Evolutionary conservation across 2,888 invertebrate species (phyloP).

Genomic region (Arrhopalites spinosus): DNA sequence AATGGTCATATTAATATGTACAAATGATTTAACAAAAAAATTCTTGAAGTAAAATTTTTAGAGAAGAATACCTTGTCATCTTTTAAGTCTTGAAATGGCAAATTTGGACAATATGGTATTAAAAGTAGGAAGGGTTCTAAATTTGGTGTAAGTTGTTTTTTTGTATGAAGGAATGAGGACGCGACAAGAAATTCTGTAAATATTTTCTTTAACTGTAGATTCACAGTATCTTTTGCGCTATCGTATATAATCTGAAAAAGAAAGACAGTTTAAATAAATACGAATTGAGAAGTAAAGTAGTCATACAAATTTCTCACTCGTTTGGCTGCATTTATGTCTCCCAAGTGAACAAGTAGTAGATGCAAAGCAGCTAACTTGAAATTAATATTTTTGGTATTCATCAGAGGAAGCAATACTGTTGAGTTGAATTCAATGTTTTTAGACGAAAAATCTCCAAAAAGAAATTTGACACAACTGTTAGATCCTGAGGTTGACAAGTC

Average conservation of each 20-base stretch:
- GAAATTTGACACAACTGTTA: neutral
- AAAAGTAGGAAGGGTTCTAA: constrained; percentile 50
- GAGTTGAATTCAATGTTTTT: constrained; percentile 41
- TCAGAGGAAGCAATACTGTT: constrained; percentile 42
- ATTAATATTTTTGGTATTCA: constrained; percentile 33
- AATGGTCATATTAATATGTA: neutral
- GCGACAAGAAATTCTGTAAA: constrained; percentile 82
- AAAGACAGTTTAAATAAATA: no score
- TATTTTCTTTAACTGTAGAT: constrained; percentile 69
- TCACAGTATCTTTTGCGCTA: constrained; percentile 55
- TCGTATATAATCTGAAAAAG: constrained; percentile 48
- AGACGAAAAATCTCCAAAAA: neutral
- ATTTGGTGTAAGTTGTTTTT: constrained; percentile 61
- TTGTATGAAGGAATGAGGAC: constrained; percentile 72
- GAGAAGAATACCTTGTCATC: constrained; percentile 10
- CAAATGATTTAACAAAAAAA: neutral
- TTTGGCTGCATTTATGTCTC: constrained; percentile 74
- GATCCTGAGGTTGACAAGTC: neutral
- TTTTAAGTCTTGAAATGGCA: neutral
- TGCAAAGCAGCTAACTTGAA: constrained; percentile 61
- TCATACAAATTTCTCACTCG: constrained; percentile 66
- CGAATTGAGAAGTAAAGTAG: no score
- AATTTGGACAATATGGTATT: constrained; percentile 48
- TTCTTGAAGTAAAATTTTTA: neutral
- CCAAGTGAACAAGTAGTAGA: constrained; percentile 77